Evolutionary conservation across 1,140 invertebrate species (phyloP).

Genomic region (Mizuhopecten yessoensis): DNA sequence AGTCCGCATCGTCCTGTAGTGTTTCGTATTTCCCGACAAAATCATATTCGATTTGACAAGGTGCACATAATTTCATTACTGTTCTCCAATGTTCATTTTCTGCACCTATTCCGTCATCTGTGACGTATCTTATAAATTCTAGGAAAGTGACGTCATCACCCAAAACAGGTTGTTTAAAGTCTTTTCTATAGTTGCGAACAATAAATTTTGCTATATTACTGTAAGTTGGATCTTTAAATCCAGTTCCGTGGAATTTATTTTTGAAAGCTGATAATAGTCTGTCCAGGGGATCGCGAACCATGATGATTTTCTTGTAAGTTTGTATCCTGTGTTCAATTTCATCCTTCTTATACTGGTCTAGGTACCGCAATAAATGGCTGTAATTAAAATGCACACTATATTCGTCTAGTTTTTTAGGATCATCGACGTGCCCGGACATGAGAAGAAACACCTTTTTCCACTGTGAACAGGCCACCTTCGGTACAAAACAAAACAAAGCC

Average conservation of each 20-base stretch:
- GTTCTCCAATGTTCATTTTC: constrained; percentile 96
- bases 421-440: constrained; percentile 86
- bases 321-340: constrained; percentile 87
- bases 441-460: constrained; percentile 96
- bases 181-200: constrained; percentile 85
- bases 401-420: constrained; percentile 69
- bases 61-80: constrained; percentile 92
- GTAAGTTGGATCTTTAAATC: constrained; percentile 88
- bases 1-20: constrained; percentile 87
- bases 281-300: constrained; percentile 96
- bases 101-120: constrained; percentile 85
- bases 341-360: constrained; percentile 85
- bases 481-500: constrained; percentile 93
- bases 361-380: constrained; percentile 72
- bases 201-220: constrained; percentile 91
- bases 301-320: constrained; percentile 92
- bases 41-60: constrained; percentile 94
- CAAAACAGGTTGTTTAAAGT: constrained; percentile 87
- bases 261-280: constrained; percentile 94
- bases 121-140: constrained; percentile 93
- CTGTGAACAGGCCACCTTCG: constrained; percentile 97
- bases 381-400: constrained; percentile 73
- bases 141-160: constrained; percentile 94
- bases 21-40: constrained; percentile 96
- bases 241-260: constrained; percentile 91